Base-by-base conservation (phyloP, 1,140 invertebrate genomes). In the Ips nitidus region DNA sequence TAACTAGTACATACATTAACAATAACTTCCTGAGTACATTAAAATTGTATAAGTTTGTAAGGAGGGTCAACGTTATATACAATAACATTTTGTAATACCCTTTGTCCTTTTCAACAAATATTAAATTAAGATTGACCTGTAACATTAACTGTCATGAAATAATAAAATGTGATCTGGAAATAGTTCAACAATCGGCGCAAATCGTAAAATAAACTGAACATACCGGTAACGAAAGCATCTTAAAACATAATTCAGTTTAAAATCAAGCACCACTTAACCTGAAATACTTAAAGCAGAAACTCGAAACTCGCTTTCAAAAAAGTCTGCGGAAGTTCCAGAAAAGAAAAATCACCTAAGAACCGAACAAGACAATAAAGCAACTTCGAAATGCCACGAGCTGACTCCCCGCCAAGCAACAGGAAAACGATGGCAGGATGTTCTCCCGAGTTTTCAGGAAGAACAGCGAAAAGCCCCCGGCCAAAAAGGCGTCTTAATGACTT, bases 401-500 rank as follows among this genome's bases (percentile, higher is more conserved):
- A 64, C 45, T 39, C 52, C 64, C 53, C 55, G 37, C 64, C 38
- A 53, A 61, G 53, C 56, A 45, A 52, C 66, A 68, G 66, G 66
- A 68, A 68, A 68, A 68, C 66, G 64, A 66, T 68, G 43, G 57
- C 66, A 53, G 57, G 57, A 60, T 68, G 66, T 57, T 42, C n/a
- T n/a, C 56, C 5, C 6, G 66, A 42, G 47, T 66, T 66, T 57
- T 22, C 64, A 66, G 52, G 55, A 66, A 66, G 42, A 66, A 40
- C 38, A 50, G 41, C 56, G 45, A 68, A 68, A 68, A 60, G 66
- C 55, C 66, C 57, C 56, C 41, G 66, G 66, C 57, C 66, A 52
- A 60, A 68, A 61, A 68, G n/a, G 47, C 57, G 66, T 60, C 60
- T 61, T 68, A 68, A 68, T 68, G 66, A 68, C 66, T 66, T 66